phyloP scores from a whole-genome alignment of 2,888 invertebrate genomes.

The Sisyra nigra region DNA sequence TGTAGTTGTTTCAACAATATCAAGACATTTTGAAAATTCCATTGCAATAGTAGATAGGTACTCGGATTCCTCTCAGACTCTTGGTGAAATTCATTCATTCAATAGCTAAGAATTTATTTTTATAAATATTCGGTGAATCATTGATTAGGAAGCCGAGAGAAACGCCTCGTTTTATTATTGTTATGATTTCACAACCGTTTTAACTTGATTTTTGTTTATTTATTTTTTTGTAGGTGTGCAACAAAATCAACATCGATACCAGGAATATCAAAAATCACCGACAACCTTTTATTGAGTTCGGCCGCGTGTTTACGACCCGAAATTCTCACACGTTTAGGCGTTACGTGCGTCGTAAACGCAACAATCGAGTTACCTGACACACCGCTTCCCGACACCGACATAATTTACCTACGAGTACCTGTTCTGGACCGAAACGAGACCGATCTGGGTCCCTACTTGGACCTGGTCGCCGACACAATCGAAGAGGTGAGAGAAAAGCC shows the following conservation, averaged over 20 bases:
- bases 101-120: too few species aligned
- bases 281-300: constrained; percentile 61
- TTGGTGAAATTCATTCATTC: too few species aligned
- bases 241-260: constrained; percentile 19
- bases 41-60: too few species aligned
- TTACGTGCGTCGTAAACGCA: constrained; percentile 66
- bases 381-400: constrained; percentile 34
- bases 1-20: too few species aligned
- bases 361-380: constrained; percentile 67
- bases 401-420: constrained; percentile 49
- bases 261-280: constrained; percentile 54
- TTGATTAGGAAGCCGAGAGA: too few species aligned
- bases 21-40: too few species aligned
- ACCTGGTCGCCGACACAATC: constrained; percentile 60
- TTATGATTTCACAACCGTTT: too few species aligned
- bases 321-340: constrained; percentile 46
- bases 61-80: too few species aligned
- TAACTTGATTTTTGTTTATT: too few species aligned
- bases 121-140: too few species aligned
- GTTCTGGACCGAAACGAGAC: constrained; percentile 58
- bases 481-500: constrained; percentile 36
- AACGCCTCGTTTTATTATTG: too few species aligned
- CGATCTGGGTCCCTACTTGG: constrained; percentile 58
- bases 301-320: constrained; percentile 57
- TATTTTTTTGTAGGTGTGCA: background rate